Base-by-base conservation (phyloP, 2,113 vertebrate species). In the Acanthochromis polyacanthus region DNA sequence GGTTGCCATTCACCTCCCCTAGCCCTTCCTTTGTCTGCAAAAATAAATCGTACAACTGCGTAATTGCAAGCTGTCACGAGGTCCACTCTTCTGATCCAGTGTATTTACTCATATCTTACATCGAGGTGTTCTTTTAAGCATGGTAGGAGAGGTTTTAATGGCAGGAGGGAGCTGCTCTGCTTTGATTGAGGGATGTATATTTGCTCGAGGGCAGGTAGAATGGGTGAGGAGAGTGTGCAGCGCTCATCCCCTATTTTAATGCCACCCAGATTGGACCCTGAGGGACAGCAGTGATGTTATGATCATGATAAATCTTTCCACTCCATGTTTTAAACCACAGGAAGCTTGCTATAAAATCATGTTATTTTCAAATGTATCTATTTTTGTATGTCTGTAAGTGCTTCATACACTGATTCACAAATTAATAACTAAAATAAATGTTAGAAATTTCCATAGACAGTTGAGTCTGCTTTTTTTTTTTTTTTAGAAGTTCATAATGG, bases 161-260 rank as follows among this genome's bases (percentile, higher is more conserved):
- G 51, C 46, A 59, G 36, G 36, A 62, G 45, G 14, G 58, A 38
- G 30, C 40, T 56, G 16, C 43, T 50, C 15, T 79, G 56, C 50
- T 76, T 80, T 72, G 68, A 77, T 81, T 46, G 48, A 55, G 15
- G 30, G 58, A 65, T 55, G 57, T 71, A 70, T 57, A 30, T 60
- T 19, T 55, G 79, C 77, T 80, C 36, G 78, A 77, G 64, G 63
- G 76, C 55, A 61, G 9, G 56, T 32, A 55, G 40, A 72, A 11
- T 46, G n/a, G 59, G 5, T 62, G 58, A 50, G 38, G 60, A 43
- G 36, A 67, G 52, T n/a, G 32, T 46, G 17, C 45, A 38, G 45
- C 5, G 17, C 3, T 70, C 22, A 52, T 72, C 32, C 28, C 38
- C 32, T 22, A 53, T 59, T 85, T 75, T 67, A 76, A 81, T 63